Percentiles rank a stretch among this genome's conserved stretches.
These are phyloP conservation scores for Zootermopsis nevadensis DNA, from an alignment of 2,888 invertebrate genomes.

Conservation along the genomic window DNA sequence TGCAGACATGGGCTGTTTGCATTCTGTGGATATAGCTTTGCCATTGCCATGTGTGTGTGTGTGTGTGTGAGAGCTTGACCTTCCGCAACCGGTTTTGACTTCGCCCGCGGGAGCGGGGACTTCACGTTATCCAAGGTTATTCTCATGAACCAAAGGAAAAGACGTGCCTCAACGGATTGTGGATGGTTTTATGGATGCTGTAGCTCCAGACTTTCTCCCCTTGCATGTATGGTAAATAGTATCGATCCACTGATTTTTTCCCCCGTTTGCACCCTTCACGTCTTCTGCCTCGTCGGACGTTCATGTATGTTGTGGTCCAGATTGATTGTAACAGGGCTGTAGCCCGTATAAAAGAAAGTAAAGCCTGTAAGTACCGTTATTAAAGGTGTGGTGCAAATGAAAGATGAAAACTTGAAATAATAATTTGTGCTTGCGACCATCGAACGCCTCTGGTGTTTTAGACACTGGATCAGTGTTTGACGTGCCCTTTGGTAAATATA, in stretches of 20 bases:
- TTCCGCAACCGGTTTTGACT: slow-evolving; percentile 44
- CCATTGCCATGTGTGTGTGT: not conserved
- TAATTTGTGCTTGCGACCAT: too few relatives aligned
- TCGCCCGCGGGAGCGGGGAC: slow-evolving; percentile 7
- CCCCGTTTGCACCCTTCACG: not conserved
- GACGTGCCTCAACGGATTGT: not conserved
- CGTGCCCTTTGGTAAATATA: too few relatives aligned
- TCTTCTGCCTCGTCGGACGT: too few relatives aligned
- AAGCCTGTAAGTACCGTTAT: too few relatives aligned
- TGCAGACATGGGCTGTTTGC: not conserved
- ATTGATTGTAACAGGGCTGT: too few relatives aligned
- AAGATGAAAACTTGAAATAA: too few relatives aligned
- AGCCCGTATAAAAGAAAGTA: too few relatives aligned
- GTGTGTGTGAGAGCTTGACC: slow-evolving; percentile 20
- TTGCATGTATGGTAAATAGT: not conserved
- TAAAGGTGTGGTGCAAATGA: too few relatives aligned
- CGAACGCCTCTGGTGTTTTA: too few relatives aligned
- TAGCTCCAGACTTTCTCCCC: not conserved
- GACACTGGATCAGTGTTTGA: too few relatives aligned
- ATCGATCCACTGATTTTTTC: not conserved
- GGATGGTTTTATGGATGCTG: not conserved
- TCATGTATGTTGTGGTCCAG: too few relatives aligned
- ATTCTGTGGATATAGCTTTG: not conserved
- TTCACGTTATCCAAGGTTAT: slow-evolving; percentile 26
- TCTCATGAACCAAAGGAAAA: not conserved